Conservation (phyloP, 1,140 invertebrate genomes). For the Diabrotica undecimpunctata region DNA sequence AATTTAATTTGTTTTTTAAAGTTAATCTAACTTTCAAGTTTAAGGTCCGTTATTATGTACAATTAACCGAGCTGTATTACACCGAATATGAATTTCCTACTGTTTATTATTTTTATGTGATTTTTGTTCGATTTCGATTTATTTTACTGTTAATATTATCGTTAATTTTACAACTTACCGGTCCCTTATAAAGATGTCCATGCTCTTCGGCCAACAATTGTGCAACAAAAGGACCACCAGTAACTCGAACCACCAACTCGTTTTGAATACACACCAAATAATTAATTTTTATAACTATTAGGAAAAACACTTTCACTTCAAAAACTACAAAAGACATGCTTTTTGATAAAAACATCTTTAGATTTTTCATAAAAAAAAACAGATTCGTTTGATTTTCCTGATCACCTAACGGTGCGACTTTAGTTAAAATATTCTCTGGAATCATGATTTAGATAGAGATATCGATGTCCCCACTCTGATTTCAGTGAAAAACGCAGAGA, state of each 20-base stretch:
- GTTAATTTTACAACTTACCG: constrained; percentile 40
- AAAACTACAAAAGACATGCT: too few relatives aligned
- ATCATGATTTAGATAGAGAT: not conserved
- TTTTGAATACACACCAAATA: constrained; percentile 28
- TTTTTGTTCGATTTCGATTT: too few relatives aligned
- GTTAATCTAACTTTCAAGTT: too few relatives aligned
- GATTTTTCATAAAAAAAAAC: not conserved
- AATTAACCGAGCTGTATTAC: too few relatives aligned
- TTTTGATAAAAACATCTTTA: not conserved
- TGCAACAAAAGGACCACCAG: constrained; percentile 47
- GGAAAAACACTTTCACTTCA: not conserved
- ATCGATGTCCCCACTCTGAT: not conserved
- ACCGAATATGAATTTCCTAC: too few relatives aligned
- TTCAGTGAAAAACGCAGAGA: not conserved
- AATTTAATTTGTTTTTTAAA: too few relatives aligned
- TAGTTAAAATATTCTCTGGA: not conserved
- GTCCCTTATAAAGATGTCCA: constrained; percentile 47
- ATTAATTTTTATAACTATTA: not conserved
- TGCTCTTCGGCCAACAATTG: constrained; percentile 46
- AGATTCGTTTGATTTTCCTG: not conserved
- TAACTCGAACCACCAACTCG: constrained; percentile 51
- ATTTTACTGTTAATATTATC: too few relatives aligned
- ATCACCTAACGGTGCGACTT: not conserved
- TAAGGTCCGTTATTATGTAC: too few relatives aligned
- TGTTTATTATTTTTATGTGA: too few relatives aligned